phyloP scores from a whole-genome alignment of 2,113 vertebrate species.

The Coryphaenoides rupestris region DNA sequence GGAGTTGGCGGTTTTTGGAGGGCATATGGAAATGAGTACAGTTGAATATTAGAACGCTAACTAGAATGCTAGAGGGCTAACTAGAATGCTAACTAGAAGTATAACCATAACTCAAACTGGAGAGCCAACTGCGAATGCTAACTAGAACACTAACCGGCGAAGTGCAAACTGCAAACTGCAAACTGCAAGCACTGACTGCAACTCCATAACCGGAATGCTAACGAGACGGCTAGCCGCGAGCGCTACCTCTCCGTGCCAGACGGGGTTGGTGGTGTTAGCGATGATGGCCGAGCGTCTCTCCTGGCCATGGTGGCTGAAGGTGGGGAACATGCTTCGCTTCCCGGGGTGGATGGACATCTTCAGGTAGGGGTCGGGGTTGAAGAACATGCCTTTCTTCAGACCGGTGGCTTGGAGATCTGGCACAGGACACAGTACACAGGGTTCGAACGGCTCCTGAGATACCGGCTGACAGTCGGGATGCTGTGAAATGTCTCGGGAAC shows the following conservation, averaged over 20 bases:
- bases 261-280: slow-evolving; percentile 94
- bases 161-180: no score
- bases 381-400: slow-evolving; percentile 99
- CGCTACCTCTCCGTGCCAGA: slow-evolving; percentile 94
- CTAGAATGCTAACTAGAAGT: no score
- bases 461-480: background rate
- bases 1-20: no score
- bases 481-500: background rate
- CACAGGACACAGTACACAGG: slow-evolving; percentile 22
- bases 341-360: slow-evolving; percentile 99
- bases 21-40: no score
- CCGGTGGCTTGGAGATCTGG: slow-evolving; percentile 90
- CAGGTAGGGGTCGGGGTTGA: slow-evolving; percentile 97
- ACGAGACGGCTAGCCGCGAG: no score
- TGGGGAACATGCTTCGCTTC: slow-evolving; percentile 93
- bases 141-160: no score
- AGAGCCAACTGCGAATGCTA: no score
- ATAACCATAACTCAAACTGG: no score
- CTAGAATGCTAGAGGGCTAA: no score
- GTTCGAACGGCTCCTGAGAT: background rate
- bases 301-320: slow-evolving; percentile 95
- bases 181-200: no score
- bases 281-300: slow-evolving; percentile 93
- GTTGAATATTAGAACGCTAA: no score
- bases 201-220: no score